phyloP scores from a whole-genome alignment of 2,888 invertebrate species.

The Apamea sordens region DNA sequence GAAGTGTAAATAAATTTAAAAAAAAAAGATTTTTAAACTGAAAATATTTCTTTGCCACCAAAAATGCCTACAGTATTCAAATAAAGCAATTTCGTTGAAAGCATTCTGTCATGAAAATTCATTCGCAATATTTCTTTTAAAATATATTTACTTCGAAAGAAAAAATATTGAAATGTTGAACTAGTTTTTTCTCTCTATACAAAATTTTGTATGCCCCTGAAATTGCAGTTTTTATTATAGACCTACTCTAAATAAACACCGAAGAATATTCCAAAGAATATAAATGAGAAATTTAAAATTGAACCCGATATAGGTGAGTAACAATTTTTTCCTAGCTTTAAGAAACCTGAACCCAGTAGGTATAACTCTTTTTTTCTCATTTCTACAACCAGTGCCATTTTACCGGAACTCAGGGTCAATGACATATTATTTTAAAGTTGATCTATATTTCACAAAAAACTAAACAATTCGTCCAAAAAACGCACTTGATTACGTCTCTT shows the following conservation, averaged over 20 bases:
- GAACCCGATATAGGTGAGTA: background rate
- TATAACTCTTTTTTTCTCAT: slow-evolving; percentile 59
- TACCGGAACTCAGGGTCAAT: slow-evolving; percentile 80
- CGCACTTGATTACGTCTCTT: slow-evolving; percentile 71
- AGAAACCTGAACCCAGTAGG: slow-evolving; percentile 26
- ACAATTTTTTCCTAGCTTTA: slow-evolving; percentile 13
- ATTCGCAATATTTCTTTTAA: background rate
- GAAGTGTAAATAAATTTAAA: background rate
- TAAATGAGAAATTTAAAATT: slow-evolving; percentile 21
- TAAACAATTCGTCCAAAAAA: slow-evolving; percentile 80
- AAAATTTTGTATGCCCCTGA: slow-evolving; percentile 10
- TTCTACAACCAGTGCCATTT: slow-evolving; percentile 71
- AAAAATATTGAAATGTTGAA: slow-evolving; percentile 1
- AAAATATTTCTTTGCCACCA: background rate
- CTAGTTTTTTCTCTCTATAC: slow-evolving; percentile 5
- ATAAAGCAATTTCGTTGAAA: background rate
- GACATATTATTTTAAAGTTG: slow-evolving; percentile 87
- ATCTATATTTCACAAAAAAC: slow-evolving; percentile 89
- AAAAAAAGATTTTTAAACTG: background rate
- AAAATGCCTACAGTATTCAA: background rate
- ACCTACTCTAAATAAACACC: background rate
- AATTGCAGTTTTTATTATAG: slow-evolving; percentile 34
- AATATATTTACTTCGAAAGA: background rate
- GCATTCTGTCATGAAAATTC: background rate
- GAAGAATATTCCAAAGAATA: background rate